phyloP scores from a whole-genome alignment of 2,888 invertebrate genomes.

The Romanomermis culicivorax region DNA sequence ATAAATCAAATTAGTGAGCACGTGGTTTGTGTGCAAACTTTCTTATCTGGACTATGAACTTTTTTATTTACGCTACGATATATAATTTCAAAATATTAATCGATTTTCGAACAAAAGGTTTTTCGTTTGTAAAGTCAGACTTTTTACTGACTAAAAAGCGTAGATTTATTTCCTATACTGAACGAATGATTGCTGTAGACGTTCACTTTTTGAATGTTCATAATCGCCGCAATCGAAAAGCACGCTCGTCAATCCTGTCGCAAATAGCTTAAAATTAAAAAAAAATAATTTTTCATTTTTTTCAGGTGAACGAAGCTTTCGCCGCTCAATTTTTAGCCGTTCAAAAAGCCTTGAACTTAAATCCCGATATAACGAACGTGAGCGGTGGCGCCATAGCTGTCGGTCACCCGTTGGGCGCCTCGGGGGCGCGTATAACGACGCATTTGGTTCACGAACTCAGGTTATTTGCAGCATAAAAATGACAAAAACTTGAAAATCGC shows the following conservation, averaged over 20 bases:
- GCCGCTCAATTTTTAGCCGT: constrained; percentile 81
- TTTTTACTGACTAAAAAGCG: no score
- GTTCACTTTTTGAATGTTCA: neutral
- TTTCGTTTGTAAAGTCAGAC: no score
- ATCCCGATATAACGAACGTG: constrained; percentile 66
- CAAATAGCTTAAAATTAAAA: no score
- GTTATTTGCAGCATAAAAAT: constrained; percentile 40
- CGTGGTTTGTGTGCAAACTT: no score
- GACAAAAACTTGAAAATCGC: no score
- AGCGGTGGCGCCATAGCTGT: constrained; percentile 88
- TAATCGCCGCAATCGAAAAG: neutral
- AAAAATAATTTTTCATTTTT: constrained; percentile 14
- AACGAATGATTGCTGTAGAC: no score
- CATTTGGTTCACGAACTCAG: constrained; percentile 74
- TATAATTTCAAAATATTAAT: no score
- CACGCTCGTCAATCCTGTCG: neutral
- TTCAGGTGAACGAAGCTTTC: constrained; percentile 91
- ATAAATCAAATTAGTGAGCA: no score
- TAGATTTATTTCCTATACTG: no score
- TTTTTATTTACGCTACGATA: no score
- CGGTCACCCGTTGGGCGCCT: constrained; percentile 76
- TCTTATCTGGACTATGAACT: no score
- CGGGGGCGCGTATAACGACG: constrained; percentile 69
- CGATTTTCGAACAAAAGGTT: no score
- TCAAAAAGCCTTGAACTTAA: constrained; percentile 62